Base-by-base conservation (phyloP, 2,113 vertebrate species). In the Callipepla squamata region DNA sequence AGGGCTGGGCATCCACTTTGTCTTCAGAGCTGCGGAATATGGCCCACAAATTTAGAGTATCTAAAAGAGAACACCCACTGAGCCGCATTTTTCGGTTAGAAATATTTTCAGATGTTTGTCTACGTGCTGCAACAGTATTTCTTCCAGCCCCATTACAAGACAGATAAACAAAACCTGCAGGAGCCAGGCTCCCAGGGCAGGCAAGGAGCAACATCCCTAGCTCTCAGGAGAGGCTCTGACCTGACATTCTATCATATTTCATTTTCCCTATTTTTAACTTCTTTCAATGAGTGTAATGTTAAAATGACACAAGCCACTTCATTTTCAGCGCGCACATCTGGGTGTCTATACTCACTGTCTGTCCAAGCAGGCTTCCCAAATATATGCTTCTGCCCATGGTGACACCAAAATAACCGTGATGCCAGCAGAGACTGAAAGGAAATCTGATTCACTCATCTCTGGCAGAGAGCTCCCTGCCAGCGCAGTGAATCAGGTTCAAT, bases 361-460 rank as follows among this genome's bases (percentile, higher is more conserved):
- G 53, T 40, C 38, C 44, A 58, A 67, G 57, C 89, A 89, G 9
- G 9, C 9, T 84, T 80, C 79, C 74, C 62, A 90, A 55, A 85
- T 40, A 83, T 18, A 44, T 0, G 20, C 68, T 32, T 16, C 21
- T 89, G 32, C 32, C 80, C 90, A 74, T 44, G 61, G 79, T 94
- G 65, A 94, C 90, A 94, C 79, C 80, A 88, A 93, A 84, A 89
- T 90, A 94, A 86, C 72, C 61, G 81, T 28, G 36, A 45, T 96
- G 75, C 92, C 93, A 88, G 62, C 69, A 81, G 4, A 79, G 73
- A 79, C 75, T 53, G 28, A 93, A 96, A 84, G 62, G 62, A 83
- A 95, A 90, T 90, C 85, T 95, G 94, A 95, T 91, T 84, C 76
- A 70, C 80, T 90, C 73, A 72, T 55, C 73, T 94, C 55, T 94